Percentiles rank a stretch among this genome's conserved stretches.
These are phyloP conservation scores for Dasyornis broadbenti DNA, from an alignment of 2,113 vertebrate genomes.

Conservation along the genomic window DNA sequence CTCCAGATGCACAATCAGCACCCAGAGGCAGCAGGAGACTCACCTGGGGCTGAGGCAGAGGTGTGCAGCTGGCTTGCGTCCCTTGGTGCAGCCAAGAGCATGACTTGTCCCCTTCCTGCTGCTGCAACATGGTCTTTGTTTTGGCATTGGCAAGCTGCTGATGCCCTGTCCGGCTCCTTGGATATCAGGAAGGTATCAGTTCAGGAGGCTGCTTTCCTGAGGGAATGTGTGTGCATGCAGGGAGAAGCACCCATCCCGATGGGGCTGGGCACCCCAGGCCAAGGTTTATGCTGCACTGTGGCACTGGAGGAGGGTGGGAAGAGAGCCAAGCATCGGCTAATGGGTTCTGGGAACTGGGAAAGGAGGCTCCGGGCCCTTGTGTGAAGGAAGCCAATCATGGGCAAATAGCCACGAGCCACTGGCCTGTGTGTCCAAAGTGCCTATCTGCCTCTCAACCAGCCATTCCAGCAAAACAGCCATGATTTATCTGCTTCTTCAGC, in stretches of 20 bases:
- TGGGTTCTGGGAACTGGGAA: neutral
- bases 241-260: accelerated
- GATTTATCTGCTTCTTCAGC: neutral
- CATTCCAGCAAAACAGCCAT: neutral
- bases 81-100: neutral
- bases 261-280: neutral
- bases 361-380: neutral
- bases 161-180: neutral
- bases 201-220: neutral
- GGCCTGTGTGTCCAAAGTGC: accelerated
- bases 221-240: neutral
- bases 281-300: neutral
- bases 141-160: neutral
- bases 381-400: accelerated
- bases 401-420: neutral
- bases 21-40: neutral
- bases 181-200: neutral
- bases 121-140: neutral
- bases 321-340: neutral
- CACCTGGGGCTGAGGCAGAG: neutral
- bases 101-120: neutral
- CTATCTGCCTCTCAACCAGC: neutral
- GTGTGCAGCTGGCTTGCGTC: neutral
- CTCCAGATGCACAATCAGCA: neutral
- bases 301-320: neutral